phyloP scores from a whole-genome alignment of 2,113 vertebrate species.

The Ptilonorhynchus violaceus region DNA sequence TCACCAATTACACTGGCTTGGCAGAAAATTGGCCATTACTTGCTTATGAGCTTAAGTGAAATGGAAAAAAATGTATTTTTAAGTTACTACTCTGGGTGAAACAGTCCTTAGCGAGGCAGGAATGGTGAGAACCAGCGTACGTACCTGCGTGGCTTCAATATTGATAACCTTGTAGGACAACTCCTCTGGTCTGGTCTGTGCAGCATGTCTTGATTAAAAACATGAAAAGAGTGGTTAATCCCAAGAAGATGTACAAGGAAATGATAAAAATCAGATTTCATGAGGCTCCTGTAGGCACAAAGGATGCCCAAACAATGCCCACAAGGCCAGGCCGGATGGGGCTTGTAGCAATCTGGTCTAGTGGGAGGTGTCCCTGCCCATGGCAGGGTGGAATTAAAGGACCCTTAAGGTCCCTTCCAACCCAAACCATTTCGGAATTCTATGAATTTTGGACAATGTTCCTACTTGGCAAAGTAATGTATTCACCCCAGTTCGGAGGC shows the following conservation, averaged over 20 bases:
- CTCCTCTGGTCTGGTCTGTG: constrained; percentile 85
- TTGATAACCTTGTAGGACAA: constrained; percentile 87
- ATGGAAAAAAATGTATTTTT: background rate
- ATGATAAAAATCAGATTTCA: background rate
- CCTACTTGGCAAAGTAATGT: background rate
- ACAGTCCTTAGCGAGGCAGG: background rate
- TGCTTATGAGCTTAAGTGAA: background rate
- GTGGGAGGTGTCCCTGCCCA: background rate
- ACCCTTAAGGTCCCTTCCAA: background rate
- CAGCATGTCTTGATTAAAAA: constrained; percentile 80
- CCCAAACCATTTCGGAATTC: background rate
- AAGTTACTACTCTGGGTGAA: background rate
- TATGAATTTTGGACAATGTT: background rate
- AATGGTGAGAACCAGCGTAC: background rate
- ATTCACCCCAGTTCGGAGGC: background rate
- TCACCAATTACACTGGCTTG: background rate
- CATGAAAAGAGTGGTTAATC: background rate
- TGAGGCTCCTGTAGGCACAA: background rate
- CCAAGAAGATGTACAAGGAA: background rate
- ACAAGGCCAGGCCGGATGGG: background rate
- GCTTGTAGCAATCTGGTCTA: background rate
- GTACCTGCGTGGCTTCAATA: constrained; percentile 91
- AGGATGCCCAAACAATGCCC: background rate
- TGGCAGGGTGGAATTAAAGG: background rate
- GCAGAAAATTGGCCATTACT: background rate